Evolutionary conservation across 1,140 invertebrate species (phyloP).

Genomic region (Calliphora vicina): DNA sequence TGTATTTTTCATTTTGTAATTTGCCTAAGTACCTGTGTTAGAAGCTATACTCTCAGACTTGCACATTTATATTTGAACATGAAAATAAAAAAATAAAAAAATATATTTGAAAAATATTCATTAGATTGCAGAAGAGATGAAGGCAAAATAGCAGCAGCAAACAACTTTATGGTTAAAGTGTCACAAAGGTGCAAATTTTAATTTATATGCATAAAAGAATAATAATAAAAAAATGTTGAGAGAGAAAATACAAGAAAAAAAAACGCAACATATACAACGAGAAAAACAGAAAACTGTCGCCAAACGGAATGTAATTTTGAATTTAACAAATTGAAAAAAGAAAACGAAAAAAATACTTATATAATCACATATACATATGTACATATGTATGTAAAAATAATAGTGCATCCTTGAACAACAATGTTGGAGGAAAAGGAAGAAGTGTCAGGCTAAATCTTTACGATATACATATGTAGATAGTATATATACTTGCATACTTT

Average conservation of each 20-base stretch:
- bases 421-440: neutral
- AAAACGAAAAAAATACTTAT: neutral
- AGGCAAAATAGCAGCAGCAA: constrained; percentile 7
- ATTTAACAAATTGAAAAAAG: constrained; percentile 32
- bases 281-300: constrained; percentile 34
- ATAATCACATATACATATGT: neutral
- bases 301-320: constrained; percentile 31
- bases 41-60: neutral
- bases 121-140: neutral
- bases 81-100: neutral
- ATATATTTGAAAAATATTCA: neutral
- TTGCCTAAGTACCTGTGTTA: constrained; percentile 22
- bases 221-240: neutral
- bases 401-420: constrained; percentile 26
- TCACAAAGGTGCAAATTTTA: constrained; percentile 63
- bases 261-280: neutral
- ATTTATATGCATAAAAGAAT: constrained; percentile 61
- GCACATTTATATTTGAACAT: neutral
- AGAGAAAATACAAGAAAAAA: neutral
- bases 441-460: no score
- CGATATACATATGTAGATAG: no score
- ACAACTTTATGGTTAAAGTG: constrained; percentile 49
- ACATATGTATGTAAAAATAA: neutral
- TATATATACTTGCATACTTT: no score
- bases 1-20: neutral